Base-by-base conservation (phyloP, 2,113 vertebrate genomes). In the Pipra filicauda region DNA sequence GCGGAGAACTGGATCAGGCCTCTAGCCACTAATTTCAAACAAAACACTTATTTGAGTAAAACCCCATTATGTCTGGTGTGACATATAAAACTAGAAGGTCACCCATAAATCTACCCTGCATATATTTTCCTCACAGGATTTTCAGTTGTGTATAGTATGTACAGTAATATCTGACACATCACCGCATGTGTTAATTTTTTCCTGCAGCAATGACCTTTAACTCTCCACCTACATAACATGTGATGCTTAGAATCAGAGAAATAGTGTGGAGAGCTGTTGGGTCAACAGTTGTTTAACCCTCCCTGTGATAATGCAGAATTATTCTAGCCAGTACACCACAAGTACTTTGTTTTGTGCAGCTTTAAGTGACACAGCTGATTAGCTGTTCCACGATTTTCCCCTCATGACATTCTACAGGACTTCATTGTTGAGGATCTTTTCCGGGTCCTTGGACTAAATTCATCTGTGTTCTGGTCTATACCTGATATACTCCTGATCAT, bases 251-350 rank as follows among this genome's bases (percentile, higher is more conserved):
- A 95, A 92, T 87, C 73, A 85, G 86, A 94, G 91, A 91, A 94
- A 89, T 51, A 72, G 58, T 19, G 2, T 96, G 69, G 73, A 92
- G 80, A 91, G 70, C 44, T 93, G 76, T 75, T 94, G 77, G 91
- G 91, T 96, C 93, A 94, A 92, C 64, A 91, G 73, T 92, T 92
- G 88, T 94, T 93, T 94, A 94, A 93, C 93, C 86, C 83, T 76
- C 88, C 72, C 76, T 73, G 76, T 91, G 86, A 75, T 89, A 96
- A 89, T 87, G 83, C 61, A 81, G 81, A 75, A 78, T 91, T 93
- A 86, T 81, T 89, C 76, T 20, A 78, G 77, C 73, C 76, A 92
- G 70, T 86, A 83, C 9, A 81, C 28, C 73, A 91, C n/a, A 89
- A 95, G 91, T 94, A 57, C 86, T 95, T 91, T 94, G 71, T 93